Percentiles rank a stretch among this genome's conserved stretches.
phyloP scores from a whole-genome alignment of 2,888 invertebrate species.

The Athalia cordata region DNA sequence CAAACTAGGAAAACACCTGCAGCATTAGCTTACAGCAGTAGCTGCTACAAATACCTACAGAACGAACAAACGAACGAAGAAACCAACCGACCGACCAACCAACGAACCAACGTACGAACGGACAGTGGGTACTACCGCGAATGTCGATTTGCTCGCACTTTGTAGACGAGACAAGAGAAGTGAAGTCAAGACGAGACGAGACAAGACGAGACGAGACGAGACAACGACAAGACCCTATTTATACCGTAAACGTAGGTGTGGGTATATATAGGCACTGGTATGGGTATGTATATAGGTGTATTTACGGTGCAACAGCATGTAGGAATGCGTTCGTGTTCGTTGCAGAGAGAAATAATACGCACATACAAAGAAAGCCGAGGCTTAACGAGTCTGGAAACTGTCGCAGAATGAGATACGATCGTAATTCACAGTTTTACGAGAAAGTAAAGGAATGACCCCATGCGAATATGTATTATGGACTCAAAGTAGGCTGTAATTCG shows the following conservation, averaged over 20 bases:
- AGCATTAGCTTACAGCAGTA: slow-evolving; percentile 37
- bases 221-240: slow-evolving; percentile 46
- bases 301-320: not conserved
- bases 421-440: too few relatives aligned
- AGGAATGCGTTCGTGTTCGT: slow-evolving; percentile 3
- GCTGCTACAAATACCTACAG: slow-evolving; percentile 27
- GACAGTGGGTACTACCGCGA: slow-evolving; percentile 46
- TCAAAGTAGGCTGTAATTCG: too few relatives aligned
- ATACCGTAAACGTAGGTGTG: slow-evolving; percentile 47
- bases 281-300: not conserved
- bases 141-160: slow-evolving; percentile 49
- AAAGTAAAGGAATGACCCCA: too few relatives aligned
- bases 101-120: slow-evolving; percentile 49
- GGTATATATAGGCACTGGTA: slow-evolving; percentile 27
- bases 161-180: slow-evolving; percentile 23
- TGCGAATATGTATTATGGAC: too few relatives aligned
- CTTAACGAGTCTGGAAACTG: slow-evolving; percentile 72
- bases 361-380: slow-evolving; percentile 51
- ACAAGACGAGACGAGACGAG: slow-evolving; percentile 41
- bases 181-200: slow-evolving; percentile 40
- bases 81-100: slow-evolving; percentile 32
- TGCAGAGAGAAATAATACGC: slow-evolving; percentile 5
- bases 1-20: slow-evolving; percentile 57
- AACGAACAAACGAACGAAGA: slow-evolving; percentile 42
- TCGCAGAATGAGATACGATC: slow-evolving; percentile 68